Conservation (phyloP, 2,797 vertebrate genomes). For the Platyrinchus mystaceus region DNA sequence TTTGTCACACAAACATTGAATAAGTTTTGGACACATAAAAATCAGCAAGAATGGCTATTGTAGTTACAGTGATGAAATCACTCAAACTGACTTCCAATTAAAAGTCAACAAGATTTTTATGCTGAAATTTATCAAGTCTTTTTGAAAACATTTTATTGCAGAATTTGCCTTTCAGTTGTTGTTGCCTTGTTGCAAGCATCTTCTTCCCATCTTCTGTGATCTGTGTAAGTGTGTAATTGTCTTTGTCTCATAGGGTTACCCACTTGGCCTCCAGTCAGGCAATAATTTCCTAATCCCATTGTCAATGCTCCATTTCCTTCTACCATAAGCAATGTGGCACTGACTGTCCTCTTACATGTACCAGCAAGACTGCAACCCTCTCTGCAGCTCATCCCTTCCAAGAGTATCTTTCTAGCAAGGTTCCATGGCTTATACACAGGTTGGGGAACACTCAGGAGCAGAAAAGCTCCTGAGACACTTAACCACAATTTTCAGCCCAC, state of each 20-base stretch:
- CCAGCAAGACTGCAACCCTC: not conserved
- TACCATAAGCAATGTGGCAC: not conserved
- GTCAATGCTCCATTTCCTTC: not conserved
- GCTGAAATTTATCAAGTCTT: not conserved
- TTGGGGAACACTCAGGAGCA: not conserved
- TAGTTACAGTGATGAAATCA: not conserved
- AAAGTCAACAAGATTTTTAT: not conserved
- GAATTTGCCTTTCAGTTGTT: not conserved
- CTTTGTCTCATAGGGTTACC: not conserved
- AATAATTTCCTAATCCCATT: not conserved
- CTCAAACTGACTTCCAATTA: not conserved
- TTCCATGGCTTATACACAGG: not conserved
- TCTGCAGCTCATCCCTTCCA: not conserved
- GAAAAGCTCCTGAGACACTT: not conserved
- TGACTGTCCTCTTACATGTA: not conserved
- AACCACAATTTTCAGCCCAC: not conserved
- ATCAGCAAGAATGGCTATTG: not conserved
- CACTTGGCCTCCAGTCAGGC: not conserved
- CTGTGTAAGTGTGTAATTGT: not conserved
- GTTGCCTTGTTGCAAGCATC: not conserved
- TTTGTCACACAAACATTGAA: not conserved
- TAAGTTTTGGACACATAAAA: not conserved
- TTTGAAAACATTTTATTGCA: not conserved
- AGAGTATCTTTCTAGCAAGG: not conserved
- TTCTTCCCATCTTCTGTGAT: not conserved